Conservation (phyloP, 2,888 invertebrate species). For the Strigamia maritima region DNA sequence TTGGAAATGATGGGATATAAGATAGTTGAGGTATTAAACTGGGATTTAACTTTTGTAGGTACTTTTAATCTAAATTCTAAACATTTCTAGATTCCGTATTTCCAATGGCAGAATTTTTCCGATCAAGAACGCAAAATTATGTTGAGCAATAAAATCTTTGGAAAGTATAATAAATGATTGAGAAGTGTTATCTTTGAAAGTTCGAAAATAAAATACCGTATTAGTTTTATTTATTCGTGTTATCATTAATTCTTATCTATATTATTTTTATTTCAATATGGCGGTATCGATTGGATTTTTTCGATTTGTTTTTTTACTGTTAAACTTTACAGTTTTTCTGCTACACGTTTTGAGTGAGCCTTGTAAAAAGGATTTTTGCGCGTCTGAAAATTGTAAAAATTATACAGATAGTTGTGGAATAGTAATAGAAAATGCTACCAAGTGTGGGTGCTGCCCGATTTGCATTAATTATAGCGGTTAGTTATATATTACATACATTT, state of each 20-base stretch:
- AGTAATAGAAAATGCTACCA: neutral
- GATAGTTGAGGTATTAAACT: neutral
- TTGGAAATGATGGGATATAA: slow-evolving; percentile 6
- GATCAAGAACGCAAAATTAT: neutral
- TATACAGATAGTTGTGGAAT: neutral
- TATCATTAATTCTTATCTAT: neutral
- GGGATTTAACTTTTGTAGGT: neutral
- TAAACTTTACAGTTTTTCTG: neutral
- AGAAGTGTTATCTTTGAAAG: neutral
- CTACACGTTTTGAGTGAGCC: neutral
- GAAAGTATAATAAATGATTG: neutral
- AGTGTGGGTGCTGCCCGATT: neutral
- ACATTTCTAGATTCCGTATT: neutral
- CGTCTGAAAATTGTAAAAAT: neutral
- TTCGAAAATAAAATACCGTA: neutral
- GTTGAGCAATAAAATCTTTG: neutral
- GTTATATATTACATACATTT: neutral
- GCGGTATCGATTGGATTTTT: neutral
- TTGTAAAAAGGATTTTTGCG: neutral
- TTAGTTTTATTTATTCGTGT: neutral
- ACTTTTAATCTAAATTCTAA: neutral
- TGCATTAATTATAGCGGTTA: neutral
- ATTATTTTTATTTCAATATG: neutral
- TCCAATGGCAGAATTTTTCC: neutral
- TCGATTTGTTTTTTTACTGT: neutral